These are phyloP conservation scores for Emydoidea blandingii DNA, from an alignment of 2,797 vertebrate genomes.

Conservation along the genomic window DNA sequence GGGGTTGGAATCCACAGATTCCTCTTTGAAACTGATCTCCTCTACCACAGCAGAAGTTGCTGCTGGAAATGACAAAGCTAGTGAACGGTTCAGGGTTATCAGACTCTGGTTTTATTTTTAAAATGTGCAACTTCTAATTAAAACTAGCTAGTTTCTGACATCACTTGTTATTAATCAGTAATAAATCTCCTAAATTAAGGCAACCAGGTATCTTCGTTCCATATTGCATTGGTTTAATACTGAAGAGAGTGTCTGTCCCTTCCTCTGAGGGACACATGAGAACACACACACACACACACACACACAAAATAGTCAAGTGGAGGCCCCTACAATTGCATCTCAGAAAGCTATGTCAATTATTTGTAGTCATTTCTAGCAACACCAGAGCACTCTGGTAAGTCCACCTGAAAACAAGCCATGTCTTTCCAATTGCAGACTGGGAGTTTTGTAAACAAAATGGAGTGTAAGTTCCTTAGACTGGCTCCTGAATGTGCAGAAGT, in stretches of 20 bases:
- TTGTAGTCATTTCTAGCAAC: background rate
- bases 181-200: background rate
- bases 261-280: background rate
- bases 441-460: background rate
- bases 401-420: background rate
- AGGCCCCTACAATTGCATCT: background rate
- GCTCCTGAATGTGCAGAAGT: background rate
- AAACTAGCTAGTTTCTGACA: background rate
- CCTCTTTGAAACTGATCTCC: background rate
- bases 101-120: background rate
- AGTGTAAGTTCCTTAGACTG: background rate
- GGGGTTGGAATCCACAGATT: background rate
- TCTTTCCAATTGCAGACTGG: background rate
- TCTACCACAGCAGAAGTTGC: background rate
- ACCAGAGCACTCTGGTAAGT: background rate
- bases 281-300: background rate
- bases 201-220: background rate
- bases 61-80: background rate
- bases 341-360: background rate
- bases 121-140: background rate
- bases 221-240: background rate
- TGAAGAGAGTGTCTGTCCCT: background rate
- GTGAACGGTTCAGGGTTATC: background rate
- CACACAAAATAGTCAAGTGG: background rate
- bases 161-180: background rate